Conservation (phyloP, 2,113 vertebrate species). For the Chloebia gouldiae region DNA sequence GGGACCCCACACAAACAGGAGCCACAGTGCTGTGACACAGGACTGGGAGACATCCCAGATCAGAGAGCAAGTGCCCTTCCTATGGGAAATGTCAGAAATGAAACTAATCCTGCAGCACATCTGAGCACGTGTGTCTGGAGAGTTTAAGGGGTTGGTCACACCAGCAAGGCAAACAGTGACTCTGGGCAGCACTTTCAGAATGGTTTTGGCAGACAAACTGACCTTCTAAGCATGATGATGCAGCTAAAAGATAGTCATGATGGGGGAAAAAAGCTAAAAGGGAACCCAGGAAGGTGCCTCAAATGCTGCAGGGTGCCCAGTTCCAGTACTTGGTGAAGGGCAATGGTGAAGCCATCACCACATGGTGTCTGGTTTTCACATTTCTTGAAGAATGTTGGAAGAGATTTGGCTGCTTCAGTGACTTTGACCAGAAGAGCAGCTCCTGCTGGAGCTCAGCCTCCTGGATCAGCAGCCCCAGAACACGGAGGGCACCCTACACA, state of each 20-base stretch:
- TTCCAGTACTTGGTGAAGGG: background rate
- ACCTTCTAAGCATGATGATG: background rate
- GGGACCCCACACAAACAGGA: background rate
- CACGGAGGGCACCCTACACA: accelerated
- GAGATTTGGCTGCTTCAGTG: background rate
- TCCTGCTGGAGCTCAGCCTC: background rate
- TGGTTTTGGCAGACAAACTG: background rate
- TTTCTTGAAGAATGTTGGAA: background rate
- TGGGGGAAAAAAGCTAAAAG: background rate
- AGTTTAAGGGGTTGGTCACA: background rate
- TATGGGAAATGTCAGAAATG: accelerated
- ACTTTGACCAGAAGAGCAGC: background rate
- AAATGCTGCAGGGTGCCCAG: background rate
- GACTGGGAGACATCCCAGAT: background rate
- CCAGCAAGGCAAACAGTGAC: background rate
- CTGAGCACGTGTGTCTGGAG: accelerated
- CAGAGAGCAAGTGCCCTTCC: background rate
- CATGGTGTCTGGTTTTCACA: accelerated
- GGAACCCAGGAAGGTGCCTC: background rate
- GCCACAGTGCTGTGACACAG: background rate
- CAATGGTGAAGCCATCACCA: background rate
- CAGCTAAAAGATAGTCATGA: background rate
- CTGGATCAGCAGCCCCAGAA: background rate
- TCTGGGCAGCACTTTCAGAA: background rate
- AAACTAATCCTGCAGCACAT: background rate